phyloP scores from a whole-genome alignment of 2,888 invertebrate genomes.

The Elgonia sp. region DNA sequence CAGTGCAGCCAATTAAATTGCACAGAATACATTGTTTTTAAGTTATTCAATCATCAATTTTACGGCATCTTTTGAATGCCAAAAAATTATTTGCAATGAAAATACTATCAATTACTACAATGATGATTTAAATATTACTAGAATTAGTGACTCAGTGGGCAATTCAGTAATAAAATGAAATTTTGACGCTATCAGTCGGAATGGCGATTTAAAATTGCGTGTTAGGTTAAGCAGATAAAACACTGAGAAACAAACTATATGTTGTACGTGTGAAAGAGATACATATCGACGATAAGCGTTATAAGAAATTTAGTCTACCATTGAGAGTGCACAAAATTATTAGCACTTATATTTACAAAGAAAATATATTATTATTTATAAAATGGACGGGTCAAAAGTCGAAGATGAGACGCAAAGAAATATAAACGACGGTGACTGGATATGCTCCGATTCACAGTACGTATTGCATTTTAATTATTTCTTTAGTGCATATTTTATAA shows the following conservation, averaged over 20 bases:
- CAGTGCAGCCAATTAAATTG: slow-evolving; percentile 63
- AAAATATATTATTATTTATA: slow-evolving; percentile 35
- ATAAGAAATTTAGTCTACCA: slow-evolving; percentile 5
- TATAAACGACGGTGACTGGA: slow-evolving; percentile 86
- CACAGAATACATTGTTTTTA: slow-evolving; percentile 36
- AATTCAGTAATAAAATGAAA: slow-evolving; percentile 23
- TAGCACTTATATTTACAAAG: slow-evolving; percentile 8
- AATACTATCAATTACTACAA: background rate
- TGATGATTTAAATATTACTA: slow-evolving; percentile 3
- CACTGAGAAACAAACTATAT: slow-evolving; percentile 39
- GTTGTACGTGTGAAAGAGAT: slow-evolving; percentile 11
- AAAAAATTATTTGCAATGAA: background rate
- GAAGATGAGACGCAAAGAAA: slow-evolving; percentile 84
- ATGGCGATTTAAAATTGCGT: slow-evolving; percentile 45
- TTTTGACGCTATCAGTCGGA: slow-evolving; percentile 27
- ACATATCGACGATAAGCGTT: slow-evolving; percentile 33
- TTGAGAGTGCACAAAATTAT: slow-evolving; percentile 1
- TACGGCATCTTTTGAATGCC: slow-evolving; percentile 17
- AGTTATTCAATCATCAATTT: slow-evolving; percentile 60
- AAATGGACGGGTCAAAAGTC: slow-evolving; percentile 84
- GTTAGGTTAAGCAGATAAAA: slow-evolving; percentile 67
- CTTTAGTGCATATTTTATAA: too few relatives aligned
- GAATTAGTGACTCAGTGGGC: slow-evolving; percentile 13
- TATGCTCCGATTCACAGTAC: slow-evolving; percentile 85
- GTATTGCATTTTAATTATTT: slow-evolving; percentile 69